Percentiles rank a stretch among this genome's conserved stretches.
Conservation (phyloP, 2,888 invertebrate species). For the Ellobium chinense region DNA sequence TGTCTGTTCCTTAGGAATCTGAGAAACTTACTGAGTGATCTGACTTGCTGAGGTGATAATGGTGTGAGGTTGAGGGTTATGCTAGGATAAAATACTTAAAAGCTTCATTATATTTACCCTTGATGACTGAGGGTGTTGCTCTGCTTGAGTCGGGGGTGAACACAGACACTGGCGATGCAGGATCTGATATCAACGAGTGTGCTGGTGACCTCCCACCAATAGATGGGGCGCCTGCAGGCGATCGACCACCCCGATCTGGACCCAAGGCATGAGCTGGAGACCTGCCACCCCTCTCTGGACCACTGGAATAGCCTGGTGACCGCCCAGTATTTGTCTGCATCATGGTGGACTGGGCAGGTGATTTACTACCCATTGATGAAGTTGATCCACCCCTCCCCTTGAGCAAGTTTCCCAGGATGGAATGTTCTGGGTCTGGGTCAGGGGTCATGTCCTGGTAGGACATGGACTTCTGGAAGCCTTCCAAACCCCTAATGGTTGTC, state of each 20-base stretch:
- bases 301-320: background rate
- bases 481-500: background rate
- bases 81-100: no score
- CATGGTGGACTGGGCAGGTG: slow-evolving; percentile 32
- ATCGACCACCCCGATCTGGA: slow-evolving; percentile 25
- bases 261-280: slow-evolving; percentile 6
- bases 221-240: background rate
- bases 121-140: slow-evolving; percentile 32
- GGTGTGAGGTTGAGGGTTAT: no score
- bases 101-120: slow-evolving; percentile 19
- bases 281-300: slow-evolving; percentile 14
- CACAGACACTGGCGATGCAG: slow-evolving; percentile 31
- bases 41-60: no score
- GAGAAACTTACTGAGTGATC: no score
- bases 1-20: no score
- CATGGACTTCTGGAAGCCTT: slow-evolving; percentile 25
- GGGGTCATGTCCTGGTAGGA: slow-evolving; percentile 22
- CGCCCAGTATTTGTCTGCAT: background rate
- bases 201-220: slow-evolving; percentile 33
- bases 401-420: slow-evolving; percentile 46
- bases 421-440: slow-evolving; percentile 42
- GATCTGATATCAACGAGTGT: slow-evolving; percentile 36
- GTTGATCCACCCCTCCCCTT: slow-evolving; percentile 43
- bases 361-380: slow-evolving; percentile 38
- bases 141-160: slow-evolving; percentile 37